Base-by-base conservation (phyloP, 2,113 vertebrate species). In the Cephalophus harveyi region DNA sequence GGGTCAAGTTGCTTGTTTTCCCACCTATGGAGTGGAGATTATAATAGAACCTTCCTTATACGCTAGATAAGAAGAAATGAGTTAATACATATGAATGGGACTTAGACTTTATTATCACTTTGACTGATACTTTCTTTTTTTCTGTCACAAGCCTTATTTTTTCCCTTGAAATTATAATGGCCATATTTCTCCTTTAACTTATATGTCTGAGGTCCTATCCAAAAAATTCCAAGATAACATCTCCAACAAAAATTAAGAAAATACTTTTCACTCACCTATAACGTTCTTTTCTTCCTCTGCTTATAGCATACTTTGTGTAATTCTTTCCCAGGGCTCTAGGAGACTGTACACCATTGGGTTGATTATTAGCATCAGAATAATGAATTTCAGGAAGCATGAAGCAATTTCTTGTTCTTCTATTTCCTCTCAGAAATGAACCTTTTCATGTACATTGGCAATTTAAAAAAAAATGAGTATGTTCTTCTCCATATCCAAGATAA, bases 401-500 rank as follows among this genome's bases (percentile, higher is more conserved):
- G 21, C 23, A 50, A 17, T 59, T 96, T 87, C 67, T 84, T 91
- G 6, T 93, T 97, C 89, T 93, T 71, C 25, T 91, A 3, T 94
- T 95, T 90, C 84, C 90, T 90, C 83, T 89, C 36, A 82, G 84
- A 96, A 97, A 96, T 86, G 48, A 96, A 43, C 21, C 92, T 95
- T 96, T 87, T 95, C 87, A 50, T 89, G 92, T 97, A 87, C 28
- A 40, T 33, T 87, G 81, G n/a, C 89, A 93, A 62, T 87, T 95
- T 54, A 96, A 71, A 67, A 64, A 64, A 60, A 71, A 40, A 71
- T 40, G 87, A 87, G 52, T 81, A 33, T n/a, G 78, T 43, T 94
- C 16, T 91, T 33, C 54, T 21, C 40, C 85, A 96, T 93, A 93
- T 79, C 43, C 82, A 90, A 97, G 87, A 96, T 95, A 98, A 97